Evolutionary conservation across 1,140 invertebrate genomes (phyloP).

Genomic region (Penaeus chinensis): DNA sequence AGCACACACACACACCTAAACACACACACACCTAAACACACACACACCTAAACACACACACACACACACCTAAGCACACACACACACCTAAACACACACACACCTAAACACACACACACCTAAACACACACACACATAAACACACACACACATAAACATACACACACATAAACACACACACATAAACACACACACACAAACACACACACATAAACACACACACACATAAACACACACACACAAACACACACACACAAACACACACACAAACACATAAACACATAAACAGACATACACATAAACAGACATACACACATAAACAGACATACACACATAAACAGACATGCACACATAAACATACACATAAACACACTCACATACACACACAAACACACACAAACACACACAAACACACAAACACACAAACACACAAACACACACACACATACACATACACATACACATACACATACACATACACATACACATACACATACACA

Average conservation of each 20-base stretch:
- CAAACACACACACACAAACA: not conserved
- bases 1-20: not conserved
- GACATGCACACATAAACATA: too few relatives aligned
- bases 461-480: not conserved
- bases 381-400: too few relatives aligned
- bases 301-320: not conserved
- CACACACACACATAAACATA: not conserved
- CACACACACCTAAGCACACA: not conserved
- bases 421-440: too few relatives aligned
- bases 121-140: not conserved
- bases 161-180: too few relatives aligned
- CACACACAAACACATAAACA: conserved; percentile 19
- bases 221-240: not conserved
- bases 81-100: not conserved
- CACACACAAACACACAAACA: too few relatives aligned
- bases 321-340: too few relatives aligned
- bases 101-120: conserved; percentile 7
- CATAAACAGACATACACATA: not conserved
- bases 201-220: conserved; percentile 15
- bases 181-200: not conserved
- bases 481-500: conserved; percentile 19
- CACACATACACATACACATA: too few relatives aligned
- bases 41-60: not conserved
- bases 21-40: too few relatives aligned
- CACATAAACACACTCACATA: too few relatives aligned